Percentiles rank a stretch among this genome's conserved stretches.
These are phyloP conservation scores for Delphinapterus leucas DNA, from an alignment of 2,113 vertebrate species.

Conservation along the genomic window DNA sequence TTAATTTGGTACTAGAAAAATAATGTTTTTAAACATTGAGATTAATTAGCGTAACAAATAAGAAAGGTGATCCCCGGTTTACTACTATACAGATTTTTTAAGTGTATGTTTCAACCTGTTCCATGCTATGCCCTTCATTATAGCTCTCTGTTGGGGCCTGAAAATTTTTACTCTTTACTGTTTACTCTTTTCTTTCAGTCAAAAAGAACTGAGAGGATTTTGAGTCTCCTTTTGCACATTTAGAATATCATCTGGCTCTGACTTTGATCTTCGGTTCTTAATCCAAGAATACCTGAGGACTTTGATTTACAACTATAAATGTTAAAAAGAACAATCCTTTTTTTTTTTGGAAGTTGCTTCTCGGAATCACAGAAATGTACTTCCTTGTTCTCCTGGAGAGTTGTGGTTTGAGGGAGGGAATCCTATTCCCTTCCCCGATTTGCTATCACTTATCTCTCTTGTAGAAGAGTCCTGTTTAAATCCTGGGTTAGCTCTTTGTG, in stretches of 20 bases:
- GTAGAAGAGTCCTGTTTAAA: not conserved
- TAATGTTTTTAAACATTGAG: conserved; percentile 2
- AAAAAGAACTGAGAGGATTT: not conserved
- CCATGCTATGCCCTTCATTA: not conserved
- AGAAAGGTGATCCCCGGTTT: not conserved
- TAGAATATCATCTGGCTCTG: not conserved
- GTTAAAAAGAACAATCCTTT: not conserved
- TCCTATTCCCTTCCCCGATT: not conserved
- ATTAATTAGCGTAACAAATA: not conserved
- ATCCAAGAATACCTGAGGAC: not conserved
- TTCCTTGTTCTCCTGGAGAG: not conserved
- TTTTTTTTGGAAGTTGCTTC: not conserved
- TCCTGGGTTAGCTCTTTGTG: not conserved
- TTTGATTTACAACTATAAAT: not conserved
- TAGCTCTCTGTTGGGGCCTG: not conserved
- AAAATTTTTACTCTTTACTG: not conserved
- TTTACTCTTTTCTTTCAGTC: not conserved
- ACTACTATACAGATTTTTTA: not conserved
- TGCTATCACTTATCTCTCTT: not conserved
- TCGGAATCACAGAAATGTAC: not conserved
- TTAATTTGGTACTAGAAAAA: not conserved
- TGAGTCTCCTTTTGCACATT: not conserved
- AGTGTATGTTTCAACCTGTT: not conserved
- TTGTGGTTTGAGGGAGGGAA: not conserved
- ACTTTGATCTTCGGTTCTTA: not conserved